phyloP scores from a whole-genome alignment of 2,113 vertebrate genomes.

The Gasterosteus nipponicus region DNA sequence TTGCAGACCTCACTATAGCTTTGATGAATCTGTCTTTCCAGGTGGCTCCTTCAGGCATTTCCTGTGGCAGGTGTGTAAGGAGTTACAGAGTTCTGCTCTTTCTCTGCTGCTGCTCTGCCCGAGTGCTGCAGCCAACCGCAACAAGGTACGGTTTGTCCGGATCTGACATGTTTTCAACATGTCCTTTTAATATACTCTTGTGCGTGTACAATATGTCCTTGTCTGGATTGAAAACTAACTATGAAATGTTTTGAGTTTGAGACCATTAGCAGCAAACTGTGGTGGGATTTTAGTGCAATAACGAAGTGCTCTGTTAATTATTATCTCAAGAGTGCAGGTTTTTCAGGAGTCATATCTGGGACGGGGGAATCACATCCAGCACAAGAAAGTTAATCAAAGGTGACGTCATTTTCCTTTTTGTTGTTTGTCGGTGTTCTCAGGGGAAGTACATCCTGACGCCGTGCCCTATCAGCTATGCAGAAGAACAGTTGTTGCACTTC shows the following conservation, averaged over 20 bases:
- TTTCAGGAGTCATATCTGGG: not conserved
- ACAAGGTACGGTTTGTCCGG: constrained; percentile 85
- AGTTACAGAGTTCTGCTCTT: constrained; percentile 95
- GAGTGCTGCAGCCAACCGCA: constrained; percentile 94
- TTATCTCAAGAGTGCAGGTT: not conserved
- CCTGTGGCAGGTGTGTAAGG: constrained; percentile 98
- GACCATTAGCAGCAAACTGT: not conserved
- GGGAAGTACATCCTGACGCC: constrained; percentile 95
- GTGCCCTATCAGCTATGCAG: constrained; percentile 92
- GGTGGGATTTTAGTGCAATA: not conserved
- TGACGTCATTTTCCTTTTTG: not conserved
- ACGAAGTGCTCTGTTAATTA: not conserved
- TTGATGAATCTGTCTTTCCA: constrained; percentile 70
- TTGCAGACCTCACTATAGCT: constrained; percentile 4
- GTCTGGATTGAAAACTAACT: not conserved
- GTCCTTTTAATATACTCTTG: not conserved
- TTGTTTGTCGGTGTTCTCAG: constrained; percentile 69
- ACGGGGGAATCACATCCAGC: not conserved
- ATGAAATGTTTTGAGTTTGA: constrained; percentile 2
- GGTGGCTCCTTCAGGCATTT: constrained; percentile 99
- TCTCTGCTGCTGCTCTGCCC: constrained; percentile 94
- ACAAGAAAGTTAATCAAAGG: not conserved
- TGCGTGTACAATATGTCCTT: not conserved
- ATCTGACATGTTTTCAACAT: not conserved
- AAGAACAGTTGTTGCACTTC: constrained; percentile 97